Evolutionary conservation across 2,113 vertebrate genomes (phyloP).

Genomic region (Python bivittatus): DNA sequence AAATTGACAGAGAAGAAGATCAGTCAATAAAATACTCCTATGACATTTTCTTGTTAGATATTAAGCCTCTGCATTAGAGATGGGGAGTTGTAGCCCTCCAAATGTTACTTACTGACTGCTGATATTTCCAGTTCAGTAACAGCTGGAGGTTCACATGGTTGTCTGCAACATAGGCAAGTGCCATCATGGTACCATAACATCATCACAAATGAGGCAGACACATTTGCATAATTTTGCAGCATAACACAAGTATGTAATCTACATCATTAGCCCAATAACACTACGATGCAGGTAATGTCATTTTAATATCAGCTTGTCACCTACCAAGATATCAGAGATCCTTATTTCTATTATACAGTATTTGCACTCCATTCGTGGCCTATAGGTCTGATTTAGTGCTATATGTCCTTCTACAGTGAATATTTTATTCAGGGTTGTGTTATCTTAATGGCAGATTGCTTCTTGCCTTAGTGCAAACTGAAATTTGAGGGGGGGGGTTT

Average conservation of each 20-base stretch:
- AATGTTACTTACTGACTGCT: not conserved
- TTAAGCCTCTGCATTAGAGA: not conserved
- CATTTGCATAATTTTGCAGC: not conserved
- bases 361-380: not conserved
- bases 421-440: not conserved
- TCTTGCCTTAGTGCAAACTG: not conserved
- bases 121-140: not conserved
- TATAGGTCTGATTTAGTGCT: not conserved
- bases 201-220: not conserved
- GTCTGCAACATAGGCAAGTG: not conserved
- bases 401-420: not conserved
- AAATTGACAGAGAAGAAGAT: not conserved
- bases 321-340: not conserved
- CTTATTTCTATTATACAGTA: not conserved
- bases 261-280: not conserved
- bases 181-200: not conserved
- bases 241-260: not conserved
- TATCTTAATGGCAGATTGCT: not conserved
- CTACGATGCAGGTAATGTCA: not conserved
- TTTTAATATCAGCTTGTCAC: not conserved
- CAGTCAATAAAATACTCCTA: not conserved
- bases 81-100: not conserved
- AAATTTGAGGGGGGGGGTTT: too few relatives aligned
- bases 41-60: not conserved
- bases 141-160: not conserved